phyloP scores from a whole-genome alignment of 2,797 vertebrate genomes.

The Buphagus erythrorhynchus region DNA sequence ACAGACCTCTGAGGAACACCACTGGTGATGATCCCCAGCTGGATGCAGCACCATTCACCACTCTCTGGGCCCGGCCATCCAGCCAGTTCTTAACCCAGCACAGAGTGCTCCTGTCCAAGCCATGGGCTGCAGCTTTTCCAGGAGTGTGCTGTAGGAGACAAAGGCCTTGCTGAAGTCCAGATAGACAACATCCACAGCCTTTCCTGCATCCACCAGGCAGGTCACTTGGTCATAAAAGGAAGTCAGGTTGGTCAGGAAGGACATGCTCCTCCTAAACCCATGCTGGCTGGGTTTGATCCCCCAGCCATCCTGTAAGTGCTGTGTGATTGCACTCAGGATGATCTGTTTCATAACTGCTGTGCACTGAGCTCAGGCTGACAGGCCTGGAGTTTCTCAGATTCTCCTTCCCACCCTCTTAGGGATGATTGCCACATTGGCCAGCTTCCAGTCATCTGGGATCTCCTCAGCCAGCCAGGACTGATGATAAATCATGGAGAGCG shows the following conservation, averaged over 20 bases:
- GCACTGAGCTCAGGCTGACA: not conserved
- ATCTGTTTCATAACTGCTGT: not conserved
- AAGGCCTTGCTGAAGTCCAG: not conserved
- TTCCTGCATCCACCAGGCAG: accelerated
- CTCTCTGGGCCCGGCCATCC: accelerated
- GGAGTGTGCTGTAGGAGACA: not conserved
- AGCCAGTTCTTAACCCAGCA: not conserved
- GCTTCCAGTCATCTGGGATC: not conserved
- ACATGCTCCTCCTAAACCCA: accelerated
- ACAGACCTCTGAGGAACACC: accelerated
- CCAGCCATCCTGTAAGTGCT: accelerated
- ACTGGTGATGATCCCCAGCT: accelerated
- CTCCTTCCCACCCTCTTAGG: not conserved
- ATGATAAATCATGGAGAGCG: accelerated
- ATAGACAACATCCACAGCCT: accelerated
- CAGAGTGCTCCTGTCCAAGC: not conserved
- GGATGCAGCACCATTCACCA: not conserved
- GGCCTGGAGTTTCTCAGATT: not conserved
- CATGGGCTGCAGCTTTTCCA: accelerated
- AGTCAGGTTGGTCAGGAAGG: not conserved
- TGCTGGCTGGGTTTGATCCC: not conserved
- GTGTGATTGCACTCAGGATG: not conserved
- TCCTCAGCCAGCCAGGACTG: not conserved
- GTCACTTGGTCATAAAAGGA: not conserved
- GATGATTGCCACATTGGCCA: not conserved